A percentile compares a stretch with the other conserved stretches of the same genome.
Conservation (phyloP, 2,113 vertebrate species). For the Colossoma macropomum region DNA sequence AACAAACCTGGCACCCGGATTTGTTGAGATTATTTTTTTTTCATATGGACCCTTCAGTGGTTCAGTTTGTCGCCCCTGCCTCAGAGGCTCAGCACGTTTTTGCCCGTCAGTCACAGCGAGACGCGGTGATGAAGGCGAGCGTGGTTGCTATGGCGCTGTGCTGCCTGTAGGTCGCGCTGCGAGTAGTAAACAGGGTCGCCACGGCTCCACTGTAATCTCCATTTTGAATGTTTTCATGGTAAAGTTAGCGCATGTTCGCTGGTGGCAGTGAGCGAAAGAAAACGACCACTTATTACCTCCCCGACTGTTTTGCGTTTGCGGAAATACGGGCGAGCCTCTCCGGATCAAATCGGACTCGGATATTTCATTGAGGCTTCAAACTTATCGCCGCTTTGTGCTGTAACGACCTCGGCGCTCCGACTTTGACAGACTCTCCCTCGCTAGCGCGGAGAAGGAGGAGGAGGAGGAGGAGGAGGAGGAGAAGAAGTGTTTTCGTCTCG, state of each 20-base stretch:
- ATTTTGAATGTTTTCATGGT: constrained; percentile 83
- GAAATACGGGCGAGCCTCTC: neutral
- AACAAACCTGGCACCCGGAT: too few species aligned
- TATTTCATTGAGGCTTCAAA: neutral
- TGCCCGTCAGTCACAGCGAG: too few species aligned
- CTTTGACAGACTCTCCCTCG: constrained; percentile 26
- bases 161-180: constrained; percentile 65
- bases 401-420: constrained; percentile 11
- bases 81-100: too few species aligned
- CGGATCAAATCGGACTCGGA: neutral
- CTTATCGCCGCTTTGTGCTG: neutral
- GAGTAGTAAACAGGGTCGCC: constrained; percentile 58
- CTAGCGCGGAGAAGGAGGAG: too few species aligned
- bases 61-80: too few species aligned
- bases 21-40: too few species aligned
- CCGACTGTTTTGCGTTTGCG: neutral
- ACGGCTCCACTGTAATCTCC: constrained; percentile 71
- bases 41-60: too few species aligned
- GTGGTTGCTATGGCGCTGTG: neutral
- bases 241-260: constrained; percentile 75
- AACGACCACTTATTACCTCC: neutral
- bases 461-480: too few species aligned
- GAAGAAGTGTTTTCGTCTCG: constrained; percentile 42
- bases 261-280: constrained; percentile 20
- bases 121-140: too few species aligned